Base-by-base conservation (phyloP, 2,113 vertebrate genomes). In the Leucoraja erinaceus region DNA sequence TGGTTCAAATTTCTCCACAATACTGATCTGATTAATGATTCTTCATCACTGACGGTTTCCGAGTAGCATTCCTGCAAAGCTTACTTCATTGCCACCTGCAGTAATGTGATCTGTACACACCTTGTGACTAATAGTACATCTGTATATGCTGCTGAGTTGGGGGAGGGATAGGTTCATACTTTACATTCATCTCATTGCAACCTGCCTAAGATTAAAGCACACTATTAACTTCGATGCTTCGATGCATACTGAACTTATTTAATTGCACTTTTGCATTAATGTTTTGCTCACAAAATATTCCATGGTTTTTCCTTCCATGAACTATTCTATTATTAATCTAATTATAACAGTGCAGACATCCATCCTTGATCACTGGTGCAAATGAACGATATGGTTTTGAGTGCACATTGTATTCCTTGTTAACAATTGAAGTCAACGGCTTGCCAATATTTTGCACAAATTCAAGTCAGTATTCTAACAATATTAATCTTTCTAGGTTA, bases 21-120 rank as follows among this genome's bases (percentile, higher is more conserved):
- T 94, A 94, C 94, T 94, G 95, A 95, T 95, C 94, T 95, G 95
- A 96, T 96, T 95, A 93, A 96, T 96, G 95, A 94, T 93, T 14
- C 95, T 95, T 95, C 96, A 96, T 96, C 96, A 96, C 86, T 14
- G 93, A 96, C 95, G 96, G 96, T 97, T 97, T 95, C 94, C 20
- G 84, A 93, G 94, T 94, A 93, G 93, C 96, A 96, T 96, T 97
- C 96, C 96, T 94, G 94, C 9, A 93, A 22, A 93, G 95, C 95
- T 94, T 93, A 94, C 95, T 93, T 95, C 94, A 93, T 94, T 95
- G 95, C 95, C 96, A 97, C 96, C 96, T 97, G 96, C 95, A 95
- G 95, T 95, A 96, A 96, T 95, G 94, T 93, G 95, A 96, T 96
- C 95, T 94, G 95, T 94, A 95, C 95, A 95, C 84, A 94, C 94